Percentiles rank a stretch among this genome's conserved stretches.
Conservation (phyloP, 2,113 vertebrate genomes). For the Salvator merianae region DNA sequence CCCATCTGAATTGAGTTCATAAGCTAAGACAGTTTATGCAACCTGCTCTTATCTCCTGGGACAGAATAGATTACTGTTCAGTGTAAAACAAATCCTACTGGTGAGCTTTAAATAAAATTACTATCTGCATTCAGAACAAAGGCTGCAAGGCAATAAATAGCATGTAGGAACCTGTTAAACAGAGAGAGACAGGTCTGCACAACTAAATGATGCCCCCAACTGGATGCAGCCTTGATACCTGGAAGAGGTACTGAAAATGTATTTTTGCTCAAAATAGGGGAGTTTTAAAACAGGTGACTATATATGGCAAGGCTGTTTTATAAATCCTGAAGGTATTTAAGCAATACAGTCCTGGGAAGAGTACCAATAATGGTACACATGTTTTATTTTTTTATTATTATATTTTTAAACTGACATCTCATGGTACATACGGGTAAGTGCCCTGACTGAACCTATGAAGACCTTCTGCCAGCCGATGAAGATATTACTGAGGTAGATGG, state of each 20-base stretch:
- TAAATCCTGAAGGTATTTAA: neutral
- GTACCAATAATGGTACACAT: neutral
- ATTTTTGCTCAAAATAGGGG: neutral
- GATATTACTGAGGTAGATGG: neutral
- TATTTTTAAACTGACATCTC: too few relatives aligned
- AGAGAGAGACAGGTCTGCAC: neutral
- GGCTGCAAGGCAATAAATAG: slow-evolving; percentile 1
- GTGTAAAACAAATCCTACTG: slow-evolving; percentile 31
- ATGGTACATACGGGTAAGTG: neutral
- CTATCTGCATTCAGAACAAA: slow-evolving; percentile 9
- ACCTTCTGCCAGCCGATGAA: neutral
- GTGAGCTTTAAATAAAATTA: slow-evolving; percentile 12
- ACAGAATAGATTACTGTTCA: slow-evolving; percentile 34
- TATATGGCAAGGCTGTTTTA: neutral
- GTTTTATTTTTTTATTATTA: too few relatives aligned
- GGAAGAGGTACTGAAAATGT: neutral
- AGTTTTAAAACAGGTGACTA: neutral
- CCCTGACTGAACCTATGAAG: neutral
- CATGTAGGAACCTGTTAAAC: neutral
- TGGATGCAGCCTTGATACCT: neutral
- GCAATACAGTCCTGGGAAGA: neutral
- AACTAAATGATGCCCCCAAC: neutral
- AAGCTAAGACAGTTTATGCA: slow-evolving; percentile 41
- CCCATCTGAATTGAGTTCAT: slow-evolving; percentile 38
- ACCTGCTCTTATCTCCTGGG: slow-evolving; percentile 7